phyloP scores from a whole-genome alignment of 2,113 vertebrate species.

The Semnornis frantzii region DNA sequence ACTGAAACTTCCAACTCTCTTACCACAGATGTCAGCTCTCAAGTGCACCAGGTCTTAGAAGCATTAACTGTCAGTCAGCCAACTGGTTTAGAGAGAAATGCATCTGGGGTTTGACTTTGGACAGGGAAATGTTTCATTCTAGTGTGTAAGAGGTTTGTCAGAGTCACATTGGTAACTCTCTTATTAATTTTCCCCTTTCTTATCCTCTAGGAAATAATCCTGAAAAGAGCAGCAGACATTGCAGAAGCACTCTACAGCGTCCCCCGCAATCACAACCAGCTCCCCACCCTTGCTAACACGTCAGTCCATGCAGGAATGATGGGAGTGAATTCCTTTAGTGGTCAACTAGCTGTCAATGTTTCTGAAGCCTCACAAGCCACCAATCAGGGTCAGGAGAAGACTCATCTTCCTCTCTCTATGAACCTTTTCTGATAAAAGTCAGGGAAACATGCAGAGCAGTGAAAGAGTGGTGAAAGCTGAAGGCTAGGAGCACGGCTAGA shows the following conservation, averaged over 20 bases:
- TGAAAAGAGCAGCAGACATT: constrained; percentile 97
- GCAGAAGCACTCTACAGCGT: constrained; percentile 98
- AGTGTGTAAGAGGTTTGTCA: background rate
- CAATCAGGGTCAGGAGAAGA: constrained; percentile 88
- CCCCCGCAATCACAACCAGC: constrained; percentile 95
- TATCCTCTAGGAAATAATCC: constrained; percentile 89
- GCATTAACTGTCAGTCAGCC: background rate
- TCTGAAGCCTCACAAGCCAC: constrained; percentile 90
- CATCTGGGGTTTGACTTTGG: background rate
- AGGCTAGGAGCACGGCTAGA: background rate
- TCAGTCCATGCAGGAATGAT: constrained; percentile 94
- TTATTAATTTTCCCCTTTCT: background rate
- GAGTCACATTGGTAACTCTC: background rate
- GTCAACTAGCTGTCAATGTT: constrained; percentile 96
- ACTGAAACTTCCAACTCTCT: background rate
- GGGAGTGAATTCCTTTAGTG: constrained; percentile 96
- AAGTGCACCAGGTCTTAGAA: background rate
- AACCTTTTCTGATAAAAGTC: background rate
- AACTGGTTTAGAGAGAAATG: constrained; percentile 1
- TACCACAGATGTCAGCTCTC: background rate
- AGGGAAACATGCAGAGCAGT: background rate
- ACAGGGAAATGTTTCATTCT: background rate
- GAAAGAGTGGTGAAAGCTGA: background rate
- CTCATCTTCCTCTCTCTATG: background rate
- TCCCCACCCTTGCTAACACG: constrained; percentile 87